These are phyloP conservation scores for Euclidia mi DNA, from an alignment of 2,888 invertebrate species.

Conservation along the genomic window DNA sequence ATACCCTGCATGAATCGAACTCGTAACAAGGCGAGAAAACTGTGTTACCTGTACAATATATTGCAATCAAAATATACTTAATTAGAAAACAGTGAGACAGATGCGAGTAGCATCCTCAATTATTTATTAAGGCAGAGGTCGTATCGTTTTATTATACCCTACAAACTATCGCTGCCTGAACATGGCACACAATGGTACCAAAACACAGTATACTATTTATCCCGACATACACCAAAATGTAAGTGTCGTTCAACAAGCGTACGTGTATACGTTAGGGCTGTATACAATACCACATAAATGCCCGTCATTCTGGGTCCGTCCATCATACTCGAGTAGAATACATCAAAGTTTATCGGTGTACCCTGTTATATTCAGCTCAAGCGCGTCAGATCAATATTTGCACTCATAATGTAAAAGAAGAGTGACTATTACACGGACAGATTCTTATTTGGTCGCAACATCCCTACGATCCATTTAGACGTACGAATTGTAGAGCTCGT, in stretches of 20 bases:
- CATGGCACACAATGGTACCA: constrained; percentile 21
- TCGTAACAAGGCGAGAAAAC: too few relatives aligned
- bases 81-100: too few relatives aligned
- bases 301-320: constrained; percentile 39
- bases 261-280: constrained; percentile 8
- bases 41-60: too few relatives aligned
- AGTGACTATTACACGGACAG: constrained; percentile 53
- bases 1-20: too few relatives aligned
- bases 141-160: constrained; percentile 3
- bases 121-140: too few relatives aligned
- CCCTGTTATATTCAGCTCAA: constrained; percentile 53
- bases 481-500: constrained; percentile 63
- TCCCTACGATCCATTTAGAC: constrained; percentile 54
- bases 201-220: not conserved
- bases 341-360: constrained; percentile 49
- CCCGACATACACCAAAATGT: not conserved
- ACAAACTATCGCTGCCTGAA: constrained; percentile 6
- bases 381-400: constrained; percentile 55
- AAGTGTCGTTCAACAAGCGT: not conserved
- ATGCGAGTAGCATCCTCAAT: too few relatives aligned
- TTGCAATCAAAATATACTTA: too few relatives aligned
- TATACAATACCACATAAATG: constrained; percentile 34
- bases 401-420: constrained; percentile 54
- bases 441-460: constrained; percentile 52
- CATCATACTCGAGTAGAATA: constrained; percentile 47